Evolutionary conservation across 2,113 vertebrate genomes (phyloP), one percentile per base, ranked within the genome.

Genomic region (Apodemus sylvaticus): DNA sequence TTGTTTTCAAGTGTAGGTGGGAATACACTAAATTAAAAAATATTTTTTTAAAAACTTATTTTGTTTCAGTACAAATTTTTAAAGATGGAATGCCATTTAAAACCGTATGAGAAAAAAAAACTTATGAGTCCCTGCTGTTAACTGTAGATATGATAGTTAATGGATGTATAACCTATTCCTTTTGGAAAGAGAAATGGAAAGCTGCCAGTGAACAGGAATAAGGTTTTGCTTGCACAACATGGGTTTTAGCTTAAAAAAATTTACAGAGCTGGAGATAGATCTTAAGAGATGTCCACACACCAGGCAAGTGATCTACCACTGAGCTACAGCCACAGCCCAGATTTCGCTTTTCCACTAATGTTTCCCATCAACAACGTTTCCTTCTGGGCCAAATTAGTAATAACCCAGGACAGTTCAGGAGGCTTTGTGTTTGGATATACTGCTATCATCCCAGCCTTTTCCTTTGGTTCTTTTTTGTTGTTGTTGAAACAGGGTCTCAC

Each of bases 361-460:
- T 66, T 94, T 92, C 39, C 74, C 34, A 39, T 73, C 70, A 68
- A 53, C 39, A 60, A 74, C 78, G 13, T 82, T 93, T 81, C 53
- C 19, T 89, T 97, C n/a, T 77, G 51, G 58, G 3, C 53, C 79
- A 92, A 89, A 87, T 8, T 26, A 86, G 89, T 90, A 95, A 39
- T 9, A 62, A 95, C 1, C 64, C 5, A 29, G 83, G 19, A 60
- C 39, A 70, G 7, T 39, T 89, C 14, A 2, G 60, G 16, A 91
- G n/a, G 36, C 51, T 93, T 83, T 91, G 45, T 70, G 91, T 89
- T 90, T 90, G 58, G n/a, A 93, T 34, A 36, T 94, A 45, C 24
- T 91, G 22, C 34, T 87, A 81, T 55, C 91, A 92, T 93, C 64
- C 83, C n/a, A 42, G 0, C 78, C n/a, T n/a, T 81, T 81, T 14